phyloP scores from a whole-genome alignment of 2,888 invertebrate species.

The Drepana falcataria region DNA sequence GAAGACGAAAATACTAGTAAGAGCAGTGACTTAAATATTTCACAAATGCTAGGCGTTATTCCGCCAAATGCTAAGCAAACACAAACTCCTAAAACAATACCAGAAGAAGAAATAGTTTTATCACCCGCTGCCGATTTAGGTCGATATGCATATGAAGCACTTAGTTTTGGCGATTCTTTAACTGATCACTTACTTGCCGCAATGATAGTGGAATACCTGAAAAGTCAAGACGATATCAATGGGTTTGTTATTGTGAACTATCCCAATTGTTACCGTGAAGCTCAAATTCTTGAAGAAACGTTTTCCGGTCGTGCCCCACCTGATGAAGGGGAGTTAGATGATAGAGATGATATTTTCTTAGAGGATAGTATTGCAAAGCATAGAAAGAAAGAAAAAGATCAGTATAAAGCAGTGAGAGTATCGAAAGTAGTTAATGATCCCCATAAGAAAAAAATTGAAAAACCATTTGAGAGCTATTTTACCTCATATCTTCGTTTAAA shows the following conservation, averaged over 20 bases:
- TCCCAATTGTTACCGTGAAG: conserved; percentile 78
- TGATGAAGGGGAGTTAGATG: conserved; percentile 45
- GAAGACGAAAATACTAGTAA: conserved; percentile 46
- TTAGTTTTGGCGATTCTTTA: conserved; percentile 74
- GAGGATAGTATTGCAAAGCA: conserved; percentile 60
- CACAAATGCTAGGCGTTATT: conserved; percentile 34
- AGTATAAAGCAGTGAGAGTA: conserved; percentile 46
- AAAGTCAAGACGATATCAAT: conserved; percentile 58
- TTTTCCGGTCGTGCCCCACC: conserved; percentile 75
- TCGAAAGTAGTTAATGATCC: conserved; percentile 78
- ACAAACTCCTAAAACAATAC: conserved; percentile 80
- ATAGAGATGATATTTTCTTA: conserved; percentile 60
- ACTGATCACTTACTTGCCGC: conserved; percentile 76
- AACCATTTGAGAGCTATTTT: conserved; percentile 74
- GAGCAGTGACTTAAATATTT: conserved; percentile 36
- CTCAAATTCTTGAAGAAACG: conserved; percentile 78
- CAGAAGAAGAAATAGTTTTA: conserved; percentile 76
- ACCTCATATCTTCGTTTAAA: conserved; percentile 76
- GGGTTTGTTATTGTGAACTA: conserved; percentile 83
- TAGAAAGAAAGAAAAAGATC: conserved; percentile 53
- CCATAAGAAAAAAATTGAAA: conserved; percentile 43
- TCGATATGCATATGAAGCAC: conserved; percentile 72
- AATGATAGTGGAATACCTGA: conserved; percentile 80
- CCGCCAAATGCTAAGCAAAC: conserved; percentile 69
- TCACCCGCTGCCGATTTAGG: conserved; percentile 75